Percentiles rank a stretch among this genome's conserved stretches.
Evolutionary conservation across 1,140 invertebrate species (phyloP).

Genomic region (Rhopalosiphum maidis): DNA sequence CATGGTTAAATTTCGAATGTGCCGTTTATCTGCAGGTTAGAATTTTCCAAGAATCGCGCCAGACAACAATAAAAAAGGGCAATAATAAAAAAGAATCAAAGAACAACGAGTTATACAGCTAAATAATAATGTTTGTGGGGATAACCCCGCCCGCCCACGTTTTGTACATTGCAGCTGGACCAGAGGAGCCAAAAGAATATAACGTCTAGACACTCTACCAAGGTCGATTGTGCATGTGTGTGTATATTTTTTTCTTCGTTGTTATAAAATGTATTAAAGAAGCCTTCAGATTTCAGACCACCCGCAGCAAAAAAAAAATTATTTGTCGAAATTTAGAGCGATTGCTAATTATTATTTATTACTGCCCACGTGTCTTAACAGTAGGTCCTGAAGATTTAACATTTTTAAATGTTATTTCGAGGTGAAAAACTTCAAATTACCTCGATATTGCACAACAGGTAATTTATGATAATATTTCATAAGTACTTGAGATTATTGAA

Average conservation of each 20-base stretch:
- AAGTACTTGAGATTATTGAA: not conserved
- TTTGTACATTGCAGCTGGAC: slow-evolving; percentile 33
- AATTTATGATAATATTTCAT: not conserved
- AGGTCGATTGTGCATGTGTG: not conserved
- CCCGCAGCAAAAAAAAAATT: not conserved
- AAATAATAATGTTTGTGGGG: slow-evolving; percentile 12
- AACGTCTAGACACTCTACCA: slow-evolving; percentile 15
- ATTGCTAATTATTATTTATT: not conserved
- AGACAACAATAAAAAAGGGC: slow-evolving; percentile 43
- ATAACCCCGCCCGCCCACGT: not conserved
- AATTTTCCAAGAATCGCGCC: not conserved
- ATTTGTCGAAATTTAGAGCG: not conserved
- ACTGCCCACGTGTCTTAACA: not conserved
- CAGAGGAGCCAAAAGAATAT: slow-evolving; percentile 19
- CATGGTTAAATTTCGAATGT: not conserved
- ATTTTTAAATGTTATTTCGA: not conserved
- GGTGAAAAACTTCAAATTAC: not conserved
- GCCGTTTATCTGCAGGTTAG: not conserved
- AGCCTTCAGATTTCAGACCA: not conserved
- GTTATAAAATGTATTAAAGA: slow-evolving; percentile 8
- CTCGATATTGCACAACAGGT: not conserved
- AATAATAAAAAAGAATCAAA: slow-evolving; percentile 34
- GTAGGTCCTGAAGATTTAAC: not conserved
- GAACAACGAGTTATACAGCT: slow-evolving; percentile 44
- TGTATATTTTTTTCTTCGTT: not conserved